Conservation (phyloP, 2,797 vertebrate species). For the Aulostomus chinensis region DNA sequence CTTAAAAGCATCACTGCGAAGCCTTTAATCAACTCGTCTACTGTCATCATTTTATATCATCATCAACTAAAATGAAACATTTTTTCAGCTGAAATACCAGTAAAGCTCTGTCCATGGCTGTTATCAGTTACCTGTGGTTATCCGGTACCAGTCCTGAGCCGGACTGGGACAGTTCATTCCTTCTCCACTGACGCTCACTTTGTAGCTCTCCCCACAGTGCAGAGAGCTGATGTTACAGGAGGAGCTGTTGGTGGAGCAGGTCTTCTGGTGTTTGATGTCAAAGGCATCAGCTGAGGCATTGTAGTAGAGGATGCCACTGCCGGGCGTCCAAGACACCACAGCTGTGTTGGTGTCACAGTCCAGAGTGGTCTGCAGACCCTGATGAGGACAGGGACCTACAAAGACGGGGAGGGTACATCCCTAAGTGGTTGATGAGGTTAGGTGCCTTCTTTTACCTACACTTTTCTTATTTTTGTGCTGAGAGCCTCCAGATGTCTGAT, state of each 20-base stretch:
- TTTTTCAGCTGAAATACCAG: too few relatives aligned
- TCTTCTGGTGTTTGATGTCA: conserved; percentile 1
- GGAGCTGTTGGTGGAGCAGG: conserved; percentile 58
- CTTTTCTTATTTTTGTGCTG: too few relatives aligned
- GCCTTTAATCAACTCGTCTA: too few relatives aligned
- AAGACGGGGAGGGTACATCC: neutral
- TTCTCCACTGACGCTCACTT: conserved; percentile 63
- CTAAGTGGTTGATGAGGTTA: too few relatives aligned
- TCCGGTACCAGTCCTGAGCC: conserved; percentile 32
- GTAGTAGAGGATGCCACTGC: conserved; percentile 69
- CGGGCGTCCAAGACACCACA: conserved; percentile 72
- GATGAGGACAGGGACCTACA: conserved; percentile 76
- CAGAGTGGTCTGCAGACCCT: conserved; percentile 35
- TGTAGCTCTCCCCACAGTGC: conserved; percentile 71
- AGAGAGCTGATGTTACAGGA: conserved; percentile 72
- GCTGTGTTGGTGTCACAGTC: conserved; percentile 70
- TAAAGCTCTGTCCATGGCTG: too few relatives aligned
- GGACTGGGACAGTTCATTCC: conserved; percentile 66
- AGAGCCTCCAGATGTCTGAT: too few relatives aligned
- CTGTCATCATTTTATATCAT: too few relatives aligned
- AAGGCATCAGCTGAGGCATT: conserved; percentile 49
- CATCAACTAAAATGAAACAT: too few relatives aligned
- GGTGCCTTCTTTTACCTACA: too few relatives aligned
- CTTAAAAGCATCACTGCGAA: too few relatives aligned
- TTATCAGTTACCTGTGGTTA: conserved; percentile 77